phyloP scores from a whole-genome alignment of 2,113 vertebrate species.

The Macaca fascicularis region DNA sequence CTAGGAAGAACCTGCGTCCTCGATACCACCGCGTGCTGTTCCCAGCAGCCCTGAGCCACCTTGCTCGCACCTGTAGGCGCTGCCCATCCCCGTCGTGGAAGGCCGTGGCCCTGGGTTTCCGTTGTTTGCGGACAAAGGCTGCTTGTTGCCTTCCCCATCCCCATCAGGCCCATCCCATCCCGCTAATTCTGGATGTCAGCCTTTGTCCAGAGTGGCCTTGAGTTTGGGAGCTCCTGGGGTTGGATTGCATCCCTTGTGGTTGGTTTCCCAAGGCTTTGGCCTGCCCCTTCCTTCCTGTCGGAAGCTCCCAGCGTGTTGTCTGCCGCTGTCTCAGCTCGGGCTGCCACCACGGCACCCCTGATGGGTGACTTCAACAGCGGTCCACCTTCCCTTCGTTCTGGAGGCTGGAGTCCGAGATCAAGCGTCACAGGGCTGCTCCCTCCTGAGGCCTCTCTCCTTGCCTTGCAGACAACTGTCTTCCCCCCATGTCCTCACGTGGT shows the following conservation, averaged over 20 bases:
- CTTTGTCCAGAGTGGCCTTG: not conserved
- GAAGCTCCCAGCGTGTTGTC: not conserved
- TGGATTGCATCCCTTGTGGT: not conserved
- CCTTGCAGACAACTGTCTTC: rapidly evolving
- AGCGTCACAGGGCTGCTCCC: not conserved
- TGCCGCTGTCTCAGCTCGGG: rapidly evolving
- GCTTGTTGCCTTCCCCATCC: rapidly evolving
- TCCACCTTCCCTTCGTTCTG: not conserved
- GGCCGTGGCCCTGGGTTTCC: not conserved
- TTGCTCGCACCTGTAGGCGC: no score
- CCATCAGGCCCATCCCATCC: rapidly evolving
- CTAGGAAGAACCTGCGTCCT: not conserved
- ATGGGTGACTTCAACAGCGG: no score
- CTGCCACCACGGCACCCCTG: rapidly evolving
- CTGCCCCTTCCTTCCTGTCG: no score
- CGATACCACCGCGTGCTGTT: rapidly evolving
- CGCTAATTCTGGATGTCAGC: not conserved
- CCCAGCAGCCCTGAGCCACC: rapidly evolving
- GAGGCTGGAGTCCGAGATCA: not conserved
- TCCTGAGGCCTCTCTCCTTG: not conserved
- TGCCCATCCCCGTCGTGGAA: no score
- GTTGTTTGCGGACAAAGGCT: not conserved
- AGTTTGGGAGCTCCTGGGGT: not conserved
- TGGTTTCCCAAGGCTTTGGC: not conserved
- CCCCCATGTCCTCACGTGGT: rapidly evolving